Evolutionary conservation across 2,888 invertebrate genomes (phyloP), one percentile per base, ranked within the genome.

Genomic region (Hetaerina titia): DNA sequence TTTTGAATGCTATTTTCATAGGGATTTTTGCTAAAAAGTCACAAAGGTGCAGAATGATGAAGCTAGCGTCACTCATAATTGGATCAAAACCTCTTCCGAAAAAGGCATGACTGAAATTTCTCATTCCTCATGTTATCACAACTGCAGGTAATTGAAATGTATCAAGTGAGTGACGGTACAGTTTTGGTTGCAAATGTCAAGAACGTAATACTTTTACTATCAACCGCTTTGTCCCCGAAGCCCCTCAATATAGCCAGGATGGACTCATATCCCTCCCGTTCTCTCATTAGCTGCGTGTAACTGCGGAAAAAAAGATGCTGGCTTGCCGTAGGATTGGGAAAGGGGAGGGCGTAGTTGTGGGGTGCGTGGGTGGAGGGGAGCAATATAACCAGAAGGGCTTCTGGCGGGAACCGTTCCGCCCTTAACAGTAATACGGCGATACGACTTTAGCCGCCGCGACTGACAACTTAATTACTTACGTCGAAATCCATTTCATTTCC

Each of bases 401-500:
- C 90, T 22, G 90, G 31, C 89, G 25, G 89, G 17, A 90, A 60
- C 90, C 17, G 31, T 17, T 31, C 63, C 63, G 63, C 90, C 90
- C 63, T 90, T 63, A 90, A 56, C 92, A 31, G 64, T 19, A 63
- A 81, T 31, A 90, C 45, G 56, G 56, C 22, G 92, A 92, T 69
- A 92, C 92, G 64, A 92, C 69, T 92, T 81, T 81, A 25, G 25
- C 64, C 92, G 45, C 92, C 64, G 56, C 74, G 69, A 64, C 69
- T 92, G 92, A 92, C 92, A 92, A 92, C 92, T 92, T 92, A 92
- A 92, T 92, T 92, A 69, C 92, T 22, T n/a, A 57, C 58, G 89
- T 89, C 92, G 63, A 92, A 92, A 92, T 92, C 92, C 92, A 92
- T 92, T 92, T 56, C 92, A 92, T 74, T 92, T 92, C 92, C 92